Evolutionary conservation across 2,888 invertebrate species (phyloP), one percentile per base, ranked within the genome.

Genomic region (Aricia artaxerxes): DNA sequence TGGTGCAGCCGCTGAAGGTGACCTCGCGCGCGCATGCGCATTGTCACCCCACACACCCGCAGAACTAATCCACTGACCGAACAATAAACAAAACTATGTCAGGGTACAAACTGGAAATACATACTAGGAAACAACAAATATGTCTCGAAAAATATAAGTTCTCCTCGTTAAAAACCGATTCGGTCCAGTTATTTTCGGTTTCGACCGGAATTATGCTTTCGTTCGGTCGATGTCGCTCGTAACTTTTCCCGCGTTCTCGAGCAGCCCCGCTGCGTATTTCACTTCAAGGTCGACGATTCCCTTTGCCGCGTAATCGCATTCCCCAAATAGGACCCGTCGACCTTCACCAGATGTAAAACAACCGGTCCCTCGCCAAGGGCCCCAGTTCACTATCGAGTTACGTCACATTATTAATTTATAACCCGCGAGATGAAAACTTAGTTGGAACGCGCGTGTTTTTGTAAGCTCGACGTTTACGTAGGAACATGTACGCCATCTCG

Each of bases 271-370:
- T 69, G 69, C 69, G 69, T 69, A 69, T 13, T 69, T 69, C 35
- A 38, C 35, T 38, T 69, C 69, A 35, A 69, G 69, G 69, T 35
- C 69, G 84, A 80, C 76, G 80, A 78, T 78, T 80, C 85, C 80
- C 79, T 80, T 80, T 82, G 81, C 82, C 80, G 82, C 81, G 79
- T 82, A 81, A 83, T 82, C 82, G 84, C 82, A 82, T 81, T 82
- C 84, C 85, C 83, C 80, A 84, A 84, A 85, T 82, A 85, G 85
- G 85, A 82, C 84, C 82, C 72, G 82, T 81, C 82, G 85, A 86
- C 90, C 88, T 90, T 89, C 87, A 83, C 11, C 60, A 73, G 61
- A 80, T 73, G 73, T 75, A 78, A 78, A 84, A 82, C 64, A 11
- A 80, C 82, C 80, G 76, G 76, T 76, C 49, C 75, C 44, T 44